Base-by-base conservation (phyloP, 2,113 vertebrate species). In the Osmerus eperlanus region DNA sequence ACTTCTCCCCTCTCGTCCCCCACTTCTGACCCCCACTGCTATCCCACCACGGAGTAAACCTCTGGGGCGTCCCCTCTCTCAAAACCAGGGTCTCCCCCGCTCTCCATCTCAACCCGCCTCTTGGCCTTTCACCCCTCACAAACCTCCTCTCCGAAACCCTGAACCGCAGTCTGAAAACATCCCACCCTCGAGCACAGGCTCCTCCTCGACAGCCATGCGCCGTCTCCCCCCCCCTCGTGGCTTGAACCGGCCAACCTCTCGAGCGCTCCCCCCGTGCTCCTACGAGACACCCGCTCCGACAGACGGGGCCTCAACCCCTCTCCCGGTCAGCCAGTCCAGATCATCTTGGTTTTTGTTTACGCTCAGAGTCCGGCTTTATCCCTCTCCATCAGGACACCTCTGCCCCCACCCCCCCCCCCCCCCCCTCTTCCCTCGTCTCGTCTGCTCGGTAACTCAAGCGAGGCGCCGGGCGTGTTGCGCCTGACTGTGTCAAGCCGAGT, bases 281-380 rank as follows among this genome's bases (percentile, higher is more conserved):
- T 72, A 77, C 78, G 65, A 65, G 64, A 77, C 74, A 69, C 36
- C 76, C 77, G 32, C 67, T 28, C 76, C 12, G 58, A 70, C 79
- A 78, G 84, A 83, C 75, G 64, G 75, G 85, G 41, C 41, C 9
- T 12, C 7, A 80, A 82, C 82, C 73, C 76, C 32, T 64, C 54
- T 28, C 18, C 25, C 25, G 25, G 8, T 75, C 76, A 32, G 70
- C 25, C 62, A 75, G 65, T 56, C 16, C 54, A 67, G 68, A 73
- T 81, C 54, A 5, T 60, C 9, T 75, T 81, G 15, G 54, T 32
- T 70, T 85, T 85, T 89, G 84, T 84, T 86, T 86, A 80, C 72
- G 21, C 67, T 68, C 7, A 8, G 51, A 79, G 70, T 75, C 79
- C 78, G 32, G 25, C 71, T 78, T 78, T 28, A 68, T 78, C 68